A percentile compares a stretch with the other conserved stretches of the same genome.
phyloP scores from a whole-genome alignment of 2,113 vertebrate species.

The Ariopsis seemanni region DNA sequence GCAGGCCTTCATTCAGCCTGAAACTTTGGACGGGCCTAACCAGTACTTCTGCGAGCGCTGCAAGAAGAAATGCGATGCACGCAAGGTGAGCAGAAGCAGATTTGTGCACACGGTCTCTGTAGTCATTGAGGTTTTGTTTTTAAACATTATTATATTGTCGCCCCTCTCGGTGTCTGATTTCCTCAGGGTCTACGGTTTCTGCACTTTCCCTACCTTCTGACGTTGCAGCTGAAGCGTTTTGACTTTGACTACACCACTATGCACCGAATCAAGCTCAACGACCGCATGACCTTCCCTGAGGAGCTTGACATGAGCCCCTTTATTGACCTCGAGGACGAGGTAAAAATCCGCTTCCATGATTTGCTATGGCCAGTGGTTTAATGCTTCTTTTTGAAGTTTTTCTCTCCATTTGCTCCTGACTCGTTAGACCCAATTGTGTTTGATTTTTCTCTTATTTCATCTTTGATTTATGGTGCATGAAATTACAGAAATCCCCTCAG shows the following conservation, averaged over 20 bases:
- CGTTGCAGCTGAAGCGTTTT: conserved; percentile 95
- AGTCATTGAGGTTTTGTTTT: background rate
- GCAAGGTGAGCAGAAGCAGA: conserved; percentile 80
- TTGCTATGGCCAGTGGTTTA: background rate
- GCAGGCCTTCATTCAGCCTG: conserved; percentile 97
- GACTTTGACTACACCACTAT: conserved; percentile 99
- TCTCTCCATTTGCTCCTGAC: background rate
- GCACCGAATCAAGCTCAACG: conserved; percentile 98
- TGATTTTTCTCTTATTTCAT: background rate
- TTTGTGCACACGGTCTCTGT: background rate
- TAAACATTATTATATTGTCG: background rate
- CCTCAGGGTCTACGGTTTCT: conserved; percentile 91
- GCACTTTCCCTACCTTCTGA: conserved; percentile 95
- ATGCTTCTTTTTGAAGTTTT: background rate
- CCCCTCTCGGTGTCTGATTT: conserved; percentile 48
- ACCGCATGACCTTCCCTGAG: conserved; percentile 97
- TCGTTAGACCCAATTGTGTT: background rate
- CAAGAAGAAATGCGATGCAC: conserved; percentile 98
- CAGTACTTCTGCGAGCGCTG: conserved; percentile 99
- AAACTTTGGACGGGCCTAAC: conserved; percentile 95
- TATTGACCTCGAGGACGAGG: conserved; percentile 97
- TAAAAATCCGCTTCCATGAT: conserved; percentile 61
- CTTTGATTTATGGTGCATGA: background rate
- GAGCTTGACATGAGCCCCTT: conserved; percentile 97
- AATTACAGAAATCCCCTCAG: conserved; percentile 91